Percentiles rank a stretch among this genome's conserved stretches.
These are phyloP conservation scores for Drosophila yakuba DNA, from an alignment of 1,140 invertebrate genomes.

Conservation along the genomic window DNA sequence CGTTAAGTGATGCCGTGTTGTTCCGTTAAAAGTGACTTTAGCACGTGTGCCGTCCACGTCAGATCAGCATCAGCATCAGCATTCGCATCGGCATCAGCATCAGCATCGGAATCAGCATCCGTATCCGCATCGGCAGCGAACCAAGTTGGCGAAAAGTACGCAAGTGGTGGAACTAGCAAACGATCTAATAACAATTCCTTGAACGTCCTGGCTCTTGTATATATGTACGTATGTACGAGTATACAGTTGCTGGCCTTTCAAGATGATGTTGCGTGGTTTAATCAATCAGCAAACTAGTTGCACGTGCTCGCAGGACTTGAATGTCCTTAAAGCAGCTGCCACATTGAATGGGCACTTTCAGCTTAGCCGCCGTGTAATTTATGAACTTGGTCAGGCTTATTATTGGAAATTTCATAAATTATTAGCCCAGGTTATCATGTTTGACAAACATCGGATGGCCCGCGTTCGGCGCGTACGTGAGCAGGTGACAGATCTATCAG, in stretches of 20 bases:
- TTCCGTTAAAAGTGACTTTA: conserved; percentile 81
- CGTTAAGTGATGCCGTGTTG: conserved; percentile 76
- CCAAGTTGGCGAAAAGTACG: conserved; percentile 39
- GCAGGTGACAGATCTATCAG: conserved; percentile 77
- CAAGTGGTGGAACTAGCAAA: conserved; percentile 53
- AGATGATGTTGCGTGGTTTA: conserved; percentile 67
- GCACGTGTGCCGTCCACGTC: conserved; percentile 72
- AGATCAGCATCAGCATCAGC: conserved; percentile 46
- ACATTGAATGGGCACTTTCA: conserved; percentile 14
- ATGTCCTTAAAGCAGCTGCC: not conserved
- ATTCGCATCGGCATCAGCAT: conserved; percentile 9
- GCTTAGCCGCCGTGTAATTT: conserved; percentile 54
- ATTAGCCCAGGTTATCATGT: conserved; percentile 51
- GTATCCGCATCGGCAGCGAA: not conserved
- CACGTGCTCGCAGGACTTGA: conserved; percentile 49
- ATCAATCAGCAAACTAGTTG: conserved; percentile 76
- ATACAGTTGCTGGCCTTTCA: conserved; percentile 26
- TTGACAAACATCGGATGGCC: conserved; percentile 50
- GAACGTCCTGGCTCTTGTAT: conserved; percentile 49
- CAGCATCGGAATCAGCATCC: not conserved
- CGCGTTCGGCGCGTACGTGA: conserved; percentile 53
- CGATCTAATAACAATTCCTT: conserved; percentile 77
- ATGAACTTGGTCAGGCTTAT: conserved; percentile 68
- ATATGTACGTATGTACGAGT: not conserved
- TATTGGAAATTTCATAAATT: conserved; percentile 75